Base-by-base conservation (phyloP, 2,113 vertebrate species). In the Platysternon megacephalum region DNA sequence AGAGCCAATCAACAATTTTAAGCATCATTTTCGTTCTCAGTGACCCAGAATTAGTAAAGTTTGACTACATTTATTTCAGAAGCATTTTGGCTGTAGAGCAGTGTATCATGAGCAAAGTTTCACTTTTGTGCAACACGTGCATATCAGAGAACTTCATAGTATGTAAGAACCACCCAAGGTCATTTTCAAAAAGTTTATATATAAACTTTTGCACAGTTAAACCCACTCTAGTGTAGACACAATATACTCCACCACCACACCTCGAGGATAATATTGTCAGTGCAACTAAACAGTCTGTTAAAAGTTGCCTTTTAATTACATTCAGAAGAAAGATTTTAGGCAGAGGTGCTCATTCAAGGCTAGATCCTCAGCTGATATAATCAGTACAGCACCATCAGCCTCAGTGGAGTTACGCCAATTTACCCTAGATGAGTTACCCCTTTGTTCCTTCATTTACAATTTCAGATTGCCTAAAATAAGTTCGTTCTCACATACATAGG, bases 131-230 rank as follows among this genome's bases (percentile, higher is more conserved):
- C 35, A n/a, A 68, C 35, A 35, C 14, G 16, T 65, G 74, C 32
- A n/a, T 55, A 84, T 14, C 32, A 79, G 51, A 51, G 85, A 92
- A 5, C 5, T 1, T 42, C 53, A 39, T 61, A n/a, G 55, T 72
- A 97, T 53, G 84, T 84, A 28, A 93, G 16, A 86, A 84, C 56
- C 86, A 91, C 42, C 74, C 68, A 3, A 0, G 2, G 8, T 81
- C 0, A 1, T 82, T 93, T 96, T 92, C 95, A 93, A 96, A 91
- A 92, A 95, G 87, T n/a, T 35, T 84, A 95, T 88, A 86, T 79
- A 81, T 0, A 4, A 92, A 92, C 13, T 89, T 90, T n/a, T 93
- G 90, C 86, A 90, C 61, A 92, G 44, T 89, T 94, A 61, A 46
- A 95, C 82, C 44, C 78, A 88, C 39, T 86, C 68, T 44, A 76